phyloP scores from a whole-genome alignment of 2,113 vertebrate genomes.

The Gyps fulvus region DNA sequence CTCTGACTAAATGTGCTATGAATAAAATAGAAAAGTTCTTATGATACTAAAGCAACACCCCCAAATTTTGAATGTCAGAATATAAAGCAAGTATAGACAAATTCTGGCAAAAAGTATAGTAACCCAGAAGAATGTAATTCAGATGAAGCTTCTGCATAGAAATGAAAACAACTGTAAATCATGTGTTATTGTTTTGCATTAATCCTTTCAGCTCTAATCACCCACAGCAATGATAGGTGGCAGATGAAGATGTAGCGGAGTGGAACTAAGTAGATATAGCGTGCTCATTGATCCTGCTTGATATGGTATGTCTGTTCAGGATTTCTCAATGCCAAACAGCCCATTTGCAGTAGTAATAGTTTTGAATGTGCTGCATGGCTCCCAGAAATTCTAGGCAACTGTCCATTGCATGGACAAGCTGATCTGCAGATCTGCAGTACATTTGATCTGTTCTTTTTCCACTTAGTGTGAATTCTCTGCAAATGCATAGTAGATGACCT shows the following conservation, averaged over 20 bases:
- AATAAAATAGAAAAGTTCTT: neutral
- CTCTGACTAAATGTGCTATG: neutral
- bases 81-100: neutral
- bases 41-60: neutral
- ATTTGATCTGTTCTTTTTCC: neutral
- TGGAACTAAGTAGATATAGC: neutral
- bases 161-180: neutral
- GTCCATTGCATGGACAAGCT: neutral
- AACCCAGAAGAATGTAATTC: neutral
- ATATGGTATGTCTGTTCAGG: neutral
- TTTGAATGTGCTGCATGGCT: neutral
- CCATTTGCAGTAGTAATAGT: neutral
- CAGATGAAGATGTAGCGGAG: neutral
- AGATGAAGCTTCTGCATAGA: neutral
- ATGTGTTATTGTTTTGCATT: neutral
- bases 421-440: neutral
- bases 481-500: neutral
- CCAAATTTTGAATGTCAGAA: neutral
- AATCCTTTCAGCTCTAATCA: neutral
- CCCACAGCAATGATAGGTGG: neutral
- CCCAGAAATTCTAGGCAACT: neutral
- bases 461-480: neutral
- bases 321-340: neutral
- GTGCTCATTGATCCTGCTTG: neutral
- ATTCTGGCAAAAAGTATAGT: neutral